phyloP scores from a whole-genome alignment of 1,140 invertebrate species.

The Cylas formicarius region DNA sequence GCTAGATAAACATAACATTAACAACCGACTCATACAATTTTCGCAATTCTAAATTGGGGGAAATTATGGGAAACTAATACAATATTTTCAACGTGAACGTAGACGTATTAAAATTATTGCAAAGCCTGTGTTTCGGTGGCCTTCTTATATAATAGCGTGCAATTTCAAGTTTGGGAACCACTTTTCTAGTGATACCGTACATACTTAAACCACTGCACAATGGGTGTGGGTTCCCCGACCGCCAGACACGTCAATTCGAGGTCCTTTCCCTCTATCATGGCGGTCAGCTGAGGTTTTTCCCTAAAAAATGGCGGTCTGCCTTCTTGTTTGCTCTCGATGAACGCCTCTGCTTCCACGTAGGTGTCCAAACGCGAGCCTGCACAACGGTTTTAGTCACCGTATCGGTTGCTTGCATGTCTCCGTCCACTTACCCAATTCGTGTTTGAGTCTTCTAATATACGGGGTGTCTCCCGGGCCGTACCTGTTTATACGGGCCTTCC shows the following conservation, averaged over 20 bases:
- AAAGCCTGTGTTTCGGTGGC: no score
- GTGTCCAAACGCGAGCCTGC: slow-evolving; percentile 62
- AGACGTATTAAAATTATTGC: no score
- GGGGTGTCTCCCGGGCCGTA: slow-evolving; percentile 62
- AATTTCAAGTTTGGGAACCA: background rate
- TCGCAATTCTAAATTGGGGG: no score
- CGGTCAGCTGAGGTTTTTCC: slow-evolving; percentile 69
- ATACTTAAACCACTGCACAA: slow-evolving; percentile 90
- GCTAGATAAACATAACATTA: no score
- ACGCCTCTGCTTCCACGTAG: slow-evolving; percentile 76
- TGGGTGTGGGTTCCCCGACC: slow-evolving; percentile 81
- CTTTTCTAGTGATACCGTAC: slow-evolving; percentile 18
- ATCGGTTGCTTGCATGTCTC: no score
- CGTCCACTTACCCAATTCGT: slow-evolving; percentile 65
- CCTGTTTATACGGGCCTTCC: slow-evolving; percentile 68
- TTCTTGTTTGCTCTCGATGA: slow-evolving; percentile 71
- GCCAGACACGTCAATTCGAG: slow-evolving; percentile 76
- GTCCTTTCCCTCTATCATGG: slow-evolving; percentile 71
- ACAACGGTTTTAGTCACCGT: slow-evolving; percentile 10
- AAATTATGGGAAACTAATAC: no score
- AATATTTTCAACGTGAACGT: no score
- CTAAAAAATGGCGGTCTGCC: slow-evolving; percentile 74
- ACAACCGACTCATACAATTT: no score
- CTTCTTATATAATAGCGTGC: no score
- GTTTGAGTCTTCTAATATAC: slow-evolving; percentile 64